Evolutionary conservation across 2,797 vertebrate species (phyloP).

Genomic region (Diglossa cyanea): DNA sequence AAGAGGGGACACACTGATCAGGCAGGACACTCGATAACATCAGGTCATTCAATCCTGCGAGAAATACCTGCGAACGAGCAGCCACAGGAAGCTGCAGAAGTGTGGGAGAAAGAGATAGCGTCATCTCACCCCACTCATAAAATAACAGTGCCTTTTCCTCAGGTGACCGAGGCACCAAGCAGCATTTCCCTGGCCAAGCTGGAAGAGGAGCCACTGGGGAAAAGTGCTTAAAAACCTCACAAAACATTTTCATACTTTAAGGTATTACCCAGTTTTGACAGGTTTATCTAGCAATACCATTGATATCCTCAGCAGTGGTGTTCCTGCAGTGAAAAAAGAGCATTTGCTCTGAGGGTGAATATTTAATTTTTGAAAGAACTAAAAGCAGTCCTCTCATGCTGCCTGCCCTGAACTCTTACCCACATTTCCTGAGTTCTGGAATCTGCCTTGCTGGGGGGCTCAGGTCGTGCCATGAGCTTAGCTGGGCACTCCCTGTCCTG

Average conservation of each 20-base stretch:
- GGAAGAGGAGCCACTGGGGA: neutral
- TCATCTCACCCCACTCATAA: neutral
- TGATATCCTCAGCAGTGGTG: neutral
- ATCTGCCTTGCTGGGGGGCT: neutral
- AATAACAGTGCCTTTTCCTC: neutral
- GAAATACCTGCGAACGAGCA: conserved; percentile 12
- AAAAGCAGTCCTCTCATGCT: neutral
- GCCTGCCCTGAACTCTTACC: neutral
- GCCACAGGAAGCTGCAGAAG: conserved; percentile 12
- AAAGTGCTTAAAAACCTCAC: neutral
- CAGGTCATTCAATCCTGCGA: conserved; percentile 13
- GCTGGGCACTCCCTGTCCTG: neutral
- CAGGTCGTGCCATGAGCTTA: neutral
- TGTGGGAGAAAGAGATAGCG: neutral
- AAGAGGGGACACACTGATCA: neutral
- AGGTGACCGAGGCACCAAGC: neutral
- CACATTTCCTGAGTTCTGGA: neutral
- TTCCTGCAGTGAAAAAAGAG: neutral
- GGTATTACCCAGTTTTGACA: neutral
- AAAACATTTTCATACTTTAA: neutral
- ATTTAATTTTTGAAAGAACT: neutral
- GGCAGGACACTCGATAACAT: neutral
- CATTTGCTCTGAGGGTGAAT: neutral
- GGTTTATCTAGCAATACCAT: neutral
- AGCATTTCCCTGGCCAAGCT: neutral